phyloP scores from a whole-genome alignment of 2,113 vertebrate genomes.

The Halichoeres trimaculatus region DNA sequence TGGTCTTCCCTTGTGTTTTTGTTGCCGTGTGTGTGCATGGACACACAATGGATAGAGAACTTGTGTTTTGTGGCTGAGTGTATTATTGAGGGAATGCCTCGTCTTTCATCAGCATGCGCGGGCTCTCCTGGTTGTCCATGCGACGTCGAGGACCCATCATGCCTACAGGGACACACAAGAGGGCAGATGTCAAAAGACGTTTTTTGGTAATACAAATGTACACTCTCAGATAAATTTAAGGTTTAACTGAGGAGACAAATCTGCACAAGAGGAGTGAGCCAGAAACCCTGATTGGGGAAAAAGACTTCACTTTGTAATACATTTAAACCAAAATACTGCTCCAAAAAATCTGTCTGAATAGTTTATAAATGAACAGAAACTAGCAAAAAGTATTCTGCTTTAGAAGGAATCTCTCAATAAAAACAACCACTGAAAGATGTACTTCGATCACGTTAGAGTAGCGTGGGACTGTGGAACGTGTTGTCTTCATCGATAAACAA shows the following conservation, averaged over 20 bases:
- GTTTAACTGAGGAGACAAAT: neutral
- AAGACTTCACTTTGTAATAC: no score
- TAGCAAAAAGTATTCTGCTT: no score
- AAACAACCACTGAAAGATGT: neutral
- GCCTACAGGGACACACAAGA: conserved; percentile 59
- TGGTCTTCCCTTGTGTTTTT: conserved; percentile 38
- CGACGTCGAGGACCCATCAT: conserved; percentile 80
- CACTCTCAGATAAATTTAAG: neutral
- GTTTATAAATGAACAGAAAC: no score
- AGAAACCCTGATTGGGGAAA: no score
- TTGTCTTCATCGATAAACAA: neutral
- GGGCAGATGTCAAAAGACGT: neutral
- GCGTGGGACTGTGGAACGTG: neutral
- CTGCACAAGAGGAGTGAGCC: no score
- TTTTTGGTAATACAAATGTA: no score
- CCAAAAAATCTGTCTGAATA: no score
- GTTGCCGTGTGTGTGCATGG: conserved; percentile 15
- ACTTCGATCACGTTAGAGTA: neutral
- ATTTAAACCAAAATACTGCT: no score
- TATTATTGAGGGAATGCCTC: conserved; percentile 79
- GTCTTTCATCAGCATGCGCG: conserved; percentile 82
- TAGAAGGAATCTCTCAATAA: neutral
- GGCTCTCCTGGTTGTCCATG: conserved; percentile 82
- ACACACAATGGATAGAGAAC: conserved; percentile 38
- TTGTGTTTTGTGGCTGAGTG: conserved; percentile 46